Conservation (phyloP, 2,113 vertebrate species). For the Pyrgilauda ruficollis region DNA sequence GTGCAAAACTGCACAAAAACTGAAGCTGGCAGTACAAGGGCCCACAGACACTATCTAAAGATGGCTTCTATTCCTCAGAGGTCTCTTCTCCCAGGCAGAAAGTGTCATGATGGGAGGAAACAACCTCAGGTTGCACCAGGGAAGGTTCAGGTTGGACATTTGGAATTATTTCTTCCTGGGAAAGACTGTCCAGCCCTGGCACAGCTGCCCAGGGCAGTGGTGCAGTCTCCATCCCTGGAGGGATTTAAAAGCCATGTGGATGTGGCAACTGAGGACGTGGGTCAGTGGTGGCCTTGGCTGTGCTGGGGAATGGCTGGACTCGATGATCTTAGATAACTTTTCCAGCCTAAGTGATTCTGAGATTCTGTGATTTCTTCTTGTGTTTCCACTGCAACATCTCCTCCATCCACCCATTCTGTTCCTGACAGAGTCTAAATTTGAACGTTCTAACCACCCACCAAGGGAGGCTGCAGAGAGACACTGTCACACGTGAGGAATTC, state of each 20-base stretch:
- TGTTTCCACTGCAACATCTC: background rate
- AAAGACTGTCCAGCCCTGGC: background rate
- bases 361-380: background rate
- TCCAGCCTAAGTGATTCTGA: background rate
- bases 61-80: background rate
- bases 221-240: background rate
- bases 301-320: background rate
- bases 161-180: background rate
- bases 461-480: background rate
- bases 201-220: background rate
- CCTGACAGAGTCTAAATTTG: background rate
- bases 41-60: background rate
- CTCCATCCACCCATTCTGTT: accelerated
- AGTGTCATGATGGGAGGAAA: background rate
- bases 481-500: background rate
- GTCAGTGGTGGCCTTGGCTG: background rate
- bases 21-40: background rate
- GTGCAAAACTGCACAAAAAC: background rate
- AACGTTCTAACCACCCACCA: background rate
- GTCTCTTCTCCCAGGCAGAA: background rate
- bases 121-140: background rate
- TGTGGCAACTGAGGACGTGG: background rate
- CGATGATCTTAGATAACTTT: background rate
- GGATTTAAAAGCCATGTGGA: accelerated
- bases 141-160: background rate